phyloP scores from a whole-genome alignment of 2,113 vertebrate species.

The Dendrocopos noguchii region DNA sequence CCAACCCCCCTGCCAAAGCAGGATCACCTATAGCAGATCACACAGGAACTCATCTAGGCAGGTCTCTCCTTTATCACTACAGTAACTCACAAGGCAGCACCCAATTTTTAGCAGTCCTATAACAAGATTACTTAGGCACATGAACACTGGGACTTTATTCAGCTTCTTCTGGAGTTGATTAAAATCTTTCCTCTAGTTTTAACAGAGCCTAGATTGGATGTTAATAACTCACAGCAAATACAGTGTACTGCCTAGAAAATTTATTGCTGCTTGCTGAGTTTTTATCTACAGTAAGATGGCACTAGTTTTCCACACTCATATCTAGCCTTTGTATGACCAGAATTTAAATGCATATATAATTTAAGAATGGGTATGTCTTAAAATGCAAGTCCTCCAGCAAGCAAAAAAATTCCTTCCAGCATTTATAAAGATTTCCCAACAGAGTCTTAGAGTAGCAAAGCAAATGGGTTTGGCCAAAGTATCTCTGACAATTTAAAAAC shows the following conservation, averaged over 20 bases:
- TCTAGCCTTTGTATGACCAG: neutral
- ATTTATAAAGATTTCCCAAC: neutral
- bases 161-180: neutral
- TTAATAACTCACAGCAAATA: neutral
- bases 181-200: neutral
- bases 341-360: neutral
- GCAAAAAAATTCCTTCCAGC: neutral
- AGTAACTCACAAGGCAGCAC: neutral
- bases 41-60: too few species aligned
- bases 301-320: neutral
- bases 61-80: neutral
- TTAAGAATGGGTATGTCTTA: neutral
- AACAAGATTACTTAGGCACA: fast-evolving
- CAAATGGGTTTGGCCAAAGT: neutral
- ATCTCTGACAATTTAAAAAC: neutral
- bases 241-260: neutral
- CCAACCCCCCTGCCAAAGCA: too few species aligned
- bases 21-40: too few species aligned
- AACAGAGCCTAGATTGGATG: neutral
- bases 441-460: neutral
- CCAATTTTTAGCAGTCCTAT: neutral
- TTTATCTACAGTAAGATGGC: neutral
- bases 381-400: neutral
- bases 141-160: neutral
- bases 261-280: neutral